A percentile compares a stretch with the other conserved stretches of the same genome.
Evolutionary conservation across 2,888 invertebrate genomes (phyloP).

Genomic region (Melanostoma scalare): DNA sequence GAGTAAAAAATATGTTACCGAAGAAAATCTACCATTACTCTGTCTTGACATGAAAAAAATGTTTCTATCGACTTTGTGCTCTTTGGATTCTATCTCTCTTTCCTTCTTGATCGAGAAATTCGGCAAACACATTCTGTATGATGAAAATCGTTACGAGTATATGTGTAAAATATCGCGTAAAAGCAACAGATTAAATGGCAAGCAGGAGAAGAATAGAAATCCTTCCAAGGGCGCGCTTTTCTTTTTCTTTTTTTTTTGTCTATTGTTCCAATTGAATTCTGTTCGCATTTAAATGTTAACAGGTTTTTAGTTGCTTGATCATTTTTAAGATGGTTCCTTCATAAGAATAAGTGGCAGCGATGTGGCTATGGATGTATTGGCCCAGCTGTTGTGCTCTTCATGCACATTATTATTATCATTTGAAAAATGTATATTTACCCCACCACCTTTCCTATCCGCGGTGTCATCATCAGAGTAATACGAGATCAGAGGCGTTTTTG

Average conservation of each 20-base stretch:
- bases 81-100: constrained; percentile 10
- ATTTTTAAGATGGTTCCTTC: constrained; percentile 41
- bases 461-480: constrained; percentile 76
- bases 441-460: constrained; percentile 40
- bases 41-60: constrained; percentile 61
- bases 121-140: constrained; percentile 53
- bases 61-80: constrained; percentile 76
- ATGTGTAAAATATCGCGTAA: constrained; percentile 28
- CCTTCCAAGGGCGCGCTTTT: constrained; percentile 56
- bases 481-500: constrained; percentile 81
- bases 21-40: constrained; percentile 49
- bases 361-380: constrained; percentile 58
- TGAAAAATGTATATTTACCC: constrained; percentile 25
- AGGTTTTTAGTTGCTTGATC: constrained; percentile 76
- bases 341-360: constrained; percentile 56
- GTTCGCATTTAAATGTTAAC: constrained; percentile 79
- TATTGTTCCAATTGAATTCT: constrained; percentile 69
- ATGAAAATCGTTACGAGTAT: constrained; percentile 20
- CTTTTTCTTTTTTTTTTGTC: constrained; percentile 20
- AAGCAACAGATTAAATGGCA: constrained; percentile 42
- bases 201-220: constrained; percentile 34
- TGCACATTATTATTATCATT: constrained; percentile 72
- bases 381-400: constrained; percentile 74
- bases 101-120: constrained; percentile 32
- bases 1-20: constrained; percentile 39